phyloP scores from a whole-genome alignment of 1,140 invertebrate genomes.

The Trichogramma pretiosum region DNA sequence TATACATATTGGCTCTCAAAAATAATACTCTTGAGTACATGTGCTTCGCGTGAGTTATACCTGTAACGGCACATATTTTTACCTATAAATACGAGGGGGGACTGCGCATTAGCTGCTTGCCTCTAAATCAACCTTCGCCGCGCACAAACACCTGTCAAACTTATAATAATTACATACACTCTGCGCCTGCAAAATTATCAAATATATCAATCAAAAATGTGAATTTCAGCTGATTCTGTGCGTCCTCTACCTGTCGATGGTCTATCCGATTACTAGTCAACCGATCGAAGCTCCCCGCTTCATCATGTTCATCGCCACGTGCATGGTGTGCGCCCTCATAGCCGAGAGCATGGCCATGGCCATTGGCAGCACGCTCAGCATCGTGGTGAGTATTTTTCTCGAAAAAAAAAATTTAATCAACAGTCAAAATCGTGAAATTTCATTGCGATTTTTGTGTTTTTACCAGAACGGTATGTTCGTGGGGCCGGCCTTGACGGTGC shows the following conservation, averaged over 20 bases:
- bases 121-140: no score
- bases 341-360: slow-evolving; percentile 67
- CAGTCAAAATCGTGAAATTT: neutral
- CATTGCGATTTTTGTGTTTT: neutral
- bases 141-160: no score
- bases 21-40: no score
- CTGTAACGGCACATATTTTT: no score
- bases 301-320: slow-evolving; percentile 57
- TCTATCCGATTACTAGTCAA: slow-evolving; percentile 79
- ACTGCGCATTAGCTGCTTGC: no score
- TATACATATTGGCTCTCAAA: no score
- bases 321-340: slow-evolving; percentile 60
- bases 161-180: no score
- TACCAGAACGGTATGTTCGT: slow-evolving; percentile 72
- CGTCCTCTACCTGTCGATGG: slow-evolving; percentile 68
- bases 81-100: no score
- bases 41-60: no score
- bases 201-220: no score
- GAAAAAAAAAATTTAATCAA: no score
- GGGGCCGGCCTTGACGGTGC: slow-evolving; percentile 63
- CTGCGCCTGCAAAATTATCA: no score
- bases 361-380: slow-evolving; percentile 60
- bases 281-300: slow-evolving; percentile 70
- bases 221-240: slow-evolving; percentile 61
- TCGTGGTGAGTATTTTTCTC: slow-evolving; percentile 53